Conservation (phyloP, 2,797 vertebrate species). For the Denticeps clupeoides region DNA sequence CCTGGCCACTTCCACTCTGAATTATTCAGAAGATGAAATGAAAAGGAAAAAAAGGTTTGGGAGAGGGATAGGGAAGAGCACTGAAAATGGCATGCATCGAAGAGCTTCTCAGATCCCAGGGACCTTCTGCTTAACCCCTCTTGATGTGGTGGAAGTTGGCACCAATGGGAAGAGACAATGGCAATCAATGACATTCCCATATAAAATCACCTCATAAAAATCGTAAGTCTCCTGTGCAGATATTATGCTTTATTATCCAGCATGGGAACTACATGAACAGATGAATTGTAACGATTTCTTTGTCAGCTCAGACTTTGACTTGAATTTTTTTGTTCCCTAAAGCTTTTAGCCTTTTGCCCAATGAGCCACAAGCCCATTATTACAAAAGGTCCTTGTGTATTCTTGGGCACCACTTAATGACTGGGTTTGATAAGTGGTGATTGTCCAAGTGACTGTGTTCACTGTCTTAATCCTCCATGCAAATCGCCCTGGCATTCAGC, state of each 20-base stretch:
- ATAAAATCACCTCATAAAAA: too few species aligned
- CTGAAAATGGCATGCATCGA: constrained; percentile 52
- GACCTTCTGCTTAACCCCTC: constrained; percentile 64
- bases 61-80: constrained; percentile 39
- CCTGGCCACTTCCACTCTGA: constrained; percentile 52
- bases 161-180: constrained; percentile 41
- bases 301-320: not conserved
- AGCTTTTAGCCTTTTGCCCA: constrained; percentile 4
- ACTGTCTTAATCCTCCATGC: constrained; percentile 42
- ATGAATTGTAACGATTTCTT: too few species aligned
- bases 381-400: not conserved
- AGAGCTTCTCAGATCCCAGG: constrained; percentile 67
- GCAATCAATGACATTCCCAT: constrained; percentile 65
- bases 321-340: constrained; percentile 1
- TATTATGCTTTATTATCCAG: too few species aligned
- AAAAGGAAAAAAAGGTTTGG: constrained; percentile 17
- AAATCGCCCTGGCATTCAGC: constrained; percentile 31
- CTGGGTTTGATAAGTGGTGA: constrained; percentile 42
- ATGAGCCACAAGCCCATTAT: constrained; percentile 1
- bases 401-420: constrained; percentile 12
- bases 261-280: too few species aligned
- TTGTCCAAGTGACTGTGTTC: constrained; percentile 39
- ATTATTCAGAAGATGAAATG: constrained; percentile 57
- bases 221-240: not conserved
- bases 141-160: constrained; percentile 57